A percentile compares a stretch with the other conserved stretches of the same genome.
These are phyloP conservation scores for Eupristina koningsbergeri DNA, from an alignment of 1,140 invertebrate genomes.

Conservation along the genomic window DNA sequence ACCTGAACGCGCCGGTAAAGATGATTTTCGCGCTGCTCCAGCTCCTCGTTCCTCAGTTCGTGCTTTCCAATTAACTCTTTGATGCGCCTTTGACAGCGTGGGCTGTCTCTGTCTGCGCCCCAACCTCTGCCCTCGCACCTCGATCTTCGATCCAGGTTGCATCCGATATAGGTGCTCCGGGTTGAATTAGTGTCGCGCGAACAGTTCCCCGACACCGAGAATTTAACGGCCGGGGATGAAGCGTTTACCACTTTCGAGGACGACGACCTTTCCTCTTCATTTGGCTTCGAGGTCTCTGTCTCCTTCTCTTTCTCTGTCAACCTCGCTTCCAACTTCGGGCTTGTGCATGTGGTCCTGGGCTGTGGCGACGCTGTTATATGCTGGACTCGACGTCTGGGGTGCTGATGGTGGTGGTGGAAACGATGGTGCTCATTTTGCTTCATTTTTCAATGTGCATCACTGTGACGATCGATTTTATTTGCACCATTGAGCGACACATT, in stretches of 20 bases:
- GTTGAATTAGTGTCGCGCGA: not conserved
- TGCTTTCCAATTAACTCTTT: constrained; percentile 72
- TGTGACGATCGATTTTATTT: not conserved
- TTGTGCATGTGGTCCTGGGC: too few species aligned
- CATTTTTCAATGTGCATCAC: not conserved
- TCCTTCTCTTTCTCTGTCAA: not conserved
- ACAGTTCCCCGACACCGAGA: not conserved
- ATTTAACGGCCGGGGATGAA: not conserved
- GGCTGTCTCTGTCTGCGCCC: not conserved
- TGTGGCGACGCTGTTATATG: too few species aligned
- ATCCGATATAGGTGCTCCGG: not conserved
- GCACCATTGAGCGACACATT: not conserved
- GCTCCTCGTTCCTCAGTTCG: constrained; percentile 75
- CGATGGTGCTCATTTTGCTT: not conserved
- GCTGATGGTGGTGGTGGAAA: not conserved
- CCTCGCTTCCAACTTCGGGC: not conserved
- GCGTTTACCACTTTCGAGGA: not conserved
- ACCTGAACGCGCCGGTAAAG: constrained; percentile 70
- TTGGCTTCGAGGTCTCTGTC: not conserved
- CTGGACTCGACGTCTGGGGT: too few species aligned
- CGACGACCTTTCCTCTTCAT: not conserved
- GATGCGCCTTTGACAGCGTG: constrained; percentile 55
- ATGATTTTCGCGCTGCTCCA: constrained; percentile 76
- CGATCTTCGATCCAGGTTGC: too few species aligned
- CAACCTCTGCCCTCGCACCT: not conserved